phyloP scores from a whole-genome alignment of 2,888 invertebrate species.

The Horisme vitalbata region DNA sequence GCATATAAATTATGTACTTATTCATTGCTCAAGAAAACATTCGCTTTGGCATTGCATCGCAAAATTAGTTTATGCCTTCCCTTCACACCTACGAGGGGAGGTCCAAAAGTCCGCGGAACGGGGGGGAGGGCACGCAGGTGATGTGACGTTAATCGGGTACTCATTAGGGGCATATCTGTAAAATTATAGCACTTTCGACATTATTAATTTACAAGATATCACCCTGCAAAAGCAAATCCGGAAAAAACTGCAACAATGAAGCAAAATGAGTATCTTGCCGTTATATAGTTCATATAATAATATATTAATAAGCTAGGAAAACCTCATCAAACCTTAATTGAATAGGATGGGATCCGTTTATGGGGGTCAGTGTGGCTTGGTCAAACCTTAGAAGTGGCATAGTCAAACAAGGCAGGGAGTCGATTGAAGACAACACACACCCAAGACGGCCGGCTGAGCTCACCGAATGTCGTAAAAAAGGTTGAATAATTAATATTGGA shows the following conservation, averaged over 20 bases:
- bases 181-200: not conserved
- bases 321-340: slow-evolving; percentile 27
- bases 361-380: too few relatives aligned
- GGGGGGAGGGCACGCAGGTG: too few relatives aligned
- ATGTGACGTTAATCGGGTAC: too few relatives aligned
- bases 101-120: not conserved
- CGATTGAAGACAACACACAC: slow-evolving; percentile 34
- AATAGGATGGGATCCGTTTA: slow-evolving; percentile 23
- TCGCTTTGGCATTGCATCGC: too few relatives aligned
- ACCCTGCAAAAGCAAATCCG: not conserved
- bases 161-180: too few relatives aligned
- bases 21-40: too few relatives aligned
- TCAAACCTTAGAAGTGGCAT: slow-evolving; percentile 35
- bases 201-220: slow-evolving; percentile 5
- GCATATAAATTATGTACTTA: too few relatives aligned
- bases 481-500: slow-evolving; percentile 8
- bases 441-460: slow-evolving; percentile 9
- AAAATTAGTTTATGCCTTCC: too few relatives aligned
- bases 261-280: not conserved
- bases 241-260: not conserved
- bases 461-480: slow-evolving; percentile 6
- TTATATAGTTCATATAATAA: not conserved
- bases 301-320: slow-evolving; percentile 35
- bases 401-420: slow-evolving; percentile 34
- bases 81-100: not conserved